A percentile compares a stretch with the other conserved stretches of the same genome.
Conservation (phyloP, 2,888 invertebrate species). For the Spodoptera exigua region DNA sequence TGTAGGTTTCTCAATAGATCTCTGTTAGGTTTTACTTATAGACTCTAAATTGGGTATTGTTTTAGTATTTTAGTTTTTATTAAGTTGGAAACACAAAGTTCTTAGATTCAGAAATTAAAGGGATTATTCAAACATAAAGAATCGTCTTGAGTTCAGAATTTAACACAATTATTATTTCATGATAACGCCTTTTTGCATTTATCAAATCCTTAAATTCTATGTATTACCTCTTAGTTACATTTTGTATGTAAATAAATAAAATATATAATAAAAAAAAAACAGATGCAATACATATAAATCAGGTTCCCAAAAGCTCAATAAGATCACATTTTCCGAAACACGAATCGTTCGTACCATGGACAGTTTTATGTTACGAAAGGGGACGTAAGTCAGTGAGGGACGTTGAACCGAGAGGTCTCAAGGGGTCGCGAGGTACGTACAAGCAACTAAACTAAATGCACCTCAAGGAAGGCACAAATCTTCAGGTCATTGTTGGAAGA, state of each 20-base stretch:
- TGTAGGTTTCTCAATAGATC: no score
- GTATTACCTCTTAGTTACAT: no score
- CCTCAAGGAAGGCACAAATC: constrained; percentile 44
- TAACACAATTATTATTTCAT: no score
- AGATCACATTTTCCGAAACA: constrained; percentile 27
- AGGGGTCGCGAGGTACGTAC: constrained; percentile 36
- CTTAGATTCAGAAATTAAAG: no score
- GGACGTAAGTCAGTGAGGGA: constrained; percentile 38
- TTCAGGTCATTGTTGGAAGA: constrained; percentile 47
- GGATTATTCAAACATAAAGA: no score
- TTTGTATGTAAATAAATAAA: background rate
- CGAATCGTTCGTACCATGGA: constrained; percentile 20
- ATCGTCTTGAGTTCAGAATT: no score
- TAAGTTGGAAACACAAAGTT: no score
- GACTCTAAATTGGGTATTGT: constrained; percentile 4
- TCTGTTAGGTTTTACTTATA: background rate
- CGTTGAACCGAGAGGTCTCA: constrained; percentile 39
- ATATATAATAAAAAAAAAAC: background rate
- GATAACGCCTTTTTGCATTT: no score
- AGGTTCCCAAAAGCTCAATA: constrained; percentile 25
- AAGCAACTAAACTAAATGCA: constrained; percentile 38
- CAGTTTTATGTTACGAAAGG: constrained; percentile 33
- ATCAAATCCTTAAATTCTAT: no score
- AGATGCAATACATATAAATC: constrained; percentile 12
- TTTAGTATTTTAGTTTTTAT: no score